Base-by-base conservation (phyloP, 2,888 invertebrate genomes). In the Tenthredo notha region DNA sequence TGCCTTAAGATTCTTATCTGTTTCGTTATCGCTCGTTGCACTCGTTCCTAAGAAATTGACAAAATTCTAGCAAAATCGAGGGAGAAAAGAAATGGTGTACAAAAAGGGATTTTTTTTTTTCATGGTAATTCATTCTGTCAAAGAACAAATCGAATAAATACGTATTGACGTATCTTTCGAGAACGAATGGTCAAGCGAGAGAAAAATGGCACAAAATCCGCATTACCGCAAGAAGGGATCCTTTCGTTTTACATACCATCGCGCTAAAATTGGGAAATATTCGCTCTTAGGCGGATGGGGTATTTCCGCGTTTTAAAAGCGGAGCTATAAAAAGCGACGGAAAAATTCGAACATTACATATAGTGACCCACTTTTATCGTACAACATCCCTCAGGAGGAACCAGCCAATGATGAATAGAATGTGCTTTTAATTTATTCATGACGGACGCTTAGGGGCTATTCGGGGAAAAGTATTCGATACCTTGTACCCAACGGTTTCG, bases 1-100 rank as follows among this genome's bases (percentile, higher is more conserved):
- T 54, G 33, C 77, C 77, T 77, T 29, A 15, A 77, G 77, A 77
- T 77, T 50, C 33, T 47, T 77, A 77, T 50, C 77, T 54, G 29
- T n/a, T 77, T 77, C 33, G 21, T 12, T 29, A 75, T 75, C 25
- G 47, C 47, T 29, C 47, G 75, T 54, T 50, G 47, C 9, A 77
- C 10, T 33, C 1, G 54, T 10, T 54, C 1, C 18, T 29, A 54
- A 77, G 77, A 77, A 54, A 50, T n/a, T 54, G 3, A 4, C 15
- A 10, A 18, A 18, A 25, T 75, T 50, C 54, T 33, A 77, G 15
- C 33, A 12, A 5, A 29, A 25, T 21, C 65, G 65, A 12, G 21
- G 6, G 9, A 18, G 5, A 29, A n/a, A 54, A 54, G 5, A 50
- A 50, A 47, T 18, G 15, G 18, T 50, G 18, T 50, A n/a, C 6